phyloP scores from a whole-genome alignment of 1,140 invertebrate genomes.

The Adelges cooleyi region DNA sequence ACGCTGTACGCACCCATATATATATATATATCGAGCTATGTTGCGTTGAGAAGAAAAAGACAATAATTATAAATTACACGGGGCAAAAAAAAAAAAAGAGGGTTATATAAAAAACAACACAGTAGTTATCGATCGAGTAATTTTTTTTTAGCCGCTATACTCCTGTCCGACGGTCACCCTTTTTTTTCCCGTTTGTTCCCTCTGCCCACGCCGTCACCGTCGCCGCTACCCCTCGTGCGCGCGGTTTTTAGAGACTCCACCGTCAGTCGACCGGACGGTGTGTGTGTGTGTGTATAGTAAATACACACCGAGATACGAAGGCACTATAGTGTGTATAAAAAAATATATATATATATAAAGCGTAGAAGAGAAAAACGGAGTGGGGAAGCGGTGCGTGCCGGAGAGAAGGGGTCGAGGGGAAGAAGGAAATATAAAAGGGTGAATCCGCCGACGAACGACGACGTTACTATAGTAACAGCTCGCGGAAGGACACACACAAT shows the following conservation, averaged over 20 bases:
- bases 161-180: constrained; percentile 19
- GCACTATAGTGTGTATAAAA: constrained; percentile 1
- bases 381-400: constrained; percentile 11
- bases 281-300: too few species aligned
- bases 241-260: constrained; percentile 11
- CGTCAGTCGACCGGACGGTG: too few species aligned
- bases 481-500: constrained; percentile 27
- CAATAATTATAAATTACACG: constrained; percentile 28
- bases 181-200: constrained; percentile 1
- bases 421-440: constrained; percentile 26
- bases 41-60: background rate
- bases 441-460: constrained; percentile 16
- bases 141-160: constrained; percentile 24
- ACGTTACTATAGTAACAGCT: constrained; percentile 27
- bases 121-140: constrained; percentile 27
- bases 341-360: constrained; percentile 29
- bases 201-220: background rate
- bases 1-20: too few species aligned
- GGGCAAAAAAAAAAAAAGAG: constrained; percentile 12
- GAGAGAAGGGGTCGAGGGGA: background rate
- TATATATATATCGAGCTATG: too few species aligned
- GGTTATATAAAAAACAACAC: constrained; percentile 27
- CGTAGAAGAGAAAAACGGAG: constrained; percentile 31
- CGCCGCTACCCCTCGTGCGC: background rate
- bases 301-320: background rate